Evolutionary conservation across 2,888 invertebrate genomes (phyloP).

Genomic region (Teleogryllus oceanicus): DNA sequence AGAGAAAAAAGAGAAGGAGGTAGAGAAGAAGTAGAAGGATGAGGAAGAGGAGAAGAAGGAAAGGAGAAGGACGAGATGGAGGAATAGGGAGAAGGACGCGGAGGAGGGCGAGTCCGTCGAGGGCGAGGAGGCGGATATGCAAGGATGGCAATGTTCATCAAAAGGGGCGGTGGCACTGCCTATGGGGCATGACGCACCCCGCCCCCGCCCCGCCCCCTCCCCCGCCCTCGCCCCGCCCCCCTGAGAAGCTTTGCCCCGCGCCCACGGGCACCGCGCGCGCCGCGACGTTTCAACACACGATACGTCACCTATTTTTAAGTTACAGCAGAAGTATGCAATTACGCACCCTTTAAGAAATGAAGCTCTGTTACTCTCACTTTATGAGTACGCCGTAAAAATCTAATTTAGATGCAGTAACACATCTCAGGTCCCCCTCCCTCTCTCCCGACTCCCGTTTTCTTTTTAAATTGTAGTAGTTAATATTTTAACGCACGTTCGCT

Average conservation of each 20-base stretch:
- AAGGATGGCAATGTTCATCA: too few relatives aligned
- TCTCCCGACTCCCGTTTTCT: neutral
- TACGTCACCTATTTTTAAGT: conserved; percentile 9
- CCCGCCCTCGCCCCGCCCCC: too few relatives aligned
- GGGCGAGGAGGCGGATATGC: too few relatives aligned
- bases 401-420: conserved; percentile 9
- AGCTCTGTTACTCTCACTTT: conserved; percentile 18
- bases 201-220: too few relatives aligned
- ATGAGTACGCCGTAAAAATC: conserved; percentile 1
- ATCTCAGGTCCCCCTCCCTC: neutral
- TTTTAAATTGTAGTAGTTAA: neutral
- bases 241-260: neutral
- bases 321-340: neutral
- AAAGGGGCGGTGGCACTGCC: too few relatives aligned
- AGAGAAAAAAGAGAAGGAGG: too few relatives aligned
- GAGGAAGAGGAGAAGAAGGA: too few relatives aligned
- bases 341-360: conserved; percentile 1
- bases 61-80: too few relatives aligned
- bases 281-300: neutral
- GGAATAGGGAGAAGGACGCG: too few relatives aligned
- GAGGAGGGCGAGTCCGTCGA: too few relatives aligned
- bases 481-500: conserved; percentile 18
- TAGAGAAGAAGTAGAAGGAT: too few relatives aligned
- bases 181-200: too few relatives aligned
- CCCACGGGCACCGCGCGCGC: neutral